Percentiles rank a stretch among this genome's conserved stretches.
Evolutionary conservation across 2,113 vertebrate genomes (phyloP).

Genomic region (Lampris incognitus): DNA sequence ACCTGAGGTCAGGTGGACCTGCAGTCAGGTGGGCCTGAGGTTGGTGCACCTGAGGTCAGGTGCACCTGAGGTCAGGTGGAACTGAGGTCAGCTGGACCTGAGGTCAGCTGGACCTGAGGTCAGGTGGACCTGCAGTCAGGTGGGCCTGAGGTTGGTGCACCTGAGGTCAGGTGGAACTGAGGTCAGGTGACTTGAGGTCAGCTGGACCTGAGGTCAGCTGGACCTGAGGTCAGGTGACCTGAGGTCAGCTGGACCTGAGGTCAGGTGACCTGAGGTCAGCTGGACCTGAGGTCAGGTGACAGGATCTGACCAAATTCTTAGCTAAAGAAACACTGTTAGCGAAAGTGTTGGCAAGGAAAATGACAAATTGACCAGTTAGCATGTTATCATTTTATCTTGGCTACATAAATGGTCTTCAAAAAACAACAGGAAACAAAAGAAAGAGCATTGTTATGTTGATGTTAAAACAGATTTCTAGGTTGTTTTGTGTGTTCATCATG

Average conservation of each 20-base stretch:
- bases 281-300: conserved; percentile 86
- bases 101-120: too few relatives aligned
- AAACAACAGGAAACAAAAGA: conserved; percentile 89
- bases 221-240: too few relatives aligned
- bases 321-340: conserved; percentile 82
- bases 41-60: too few relatives aligned
- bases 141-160: too few relatives aligned
- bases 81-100: too few relatives aligned
- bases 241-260: too few relatives aligned
- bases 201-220: too few relatives aligned
- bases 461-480: conserved; percentile 82
- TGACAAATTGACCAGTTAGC: conserved; percentile 75
- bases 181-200: too few relatives aligned
- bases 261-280: conserved; percentile 77
- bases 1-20: too few relatives aligned
- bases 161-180: too few relatives aligned
- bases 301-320: conserved; percentile 63
- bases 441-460: conserved; percentile 81
- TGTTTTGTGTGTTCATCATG: conserved; percentile 82
- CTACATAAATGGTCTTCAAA: conserved; percentile 88
- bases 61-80: conserved; percentile 83
- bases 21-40: too few relatives aligned
- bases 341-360: conserved; percentile 79
- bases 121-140: too few relatives aligned
- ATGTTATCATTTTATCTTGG: conserved; percentile 81